Conservation (phyloP, 2,113 vertebrate genomes). For the Murina feae region DNA sequence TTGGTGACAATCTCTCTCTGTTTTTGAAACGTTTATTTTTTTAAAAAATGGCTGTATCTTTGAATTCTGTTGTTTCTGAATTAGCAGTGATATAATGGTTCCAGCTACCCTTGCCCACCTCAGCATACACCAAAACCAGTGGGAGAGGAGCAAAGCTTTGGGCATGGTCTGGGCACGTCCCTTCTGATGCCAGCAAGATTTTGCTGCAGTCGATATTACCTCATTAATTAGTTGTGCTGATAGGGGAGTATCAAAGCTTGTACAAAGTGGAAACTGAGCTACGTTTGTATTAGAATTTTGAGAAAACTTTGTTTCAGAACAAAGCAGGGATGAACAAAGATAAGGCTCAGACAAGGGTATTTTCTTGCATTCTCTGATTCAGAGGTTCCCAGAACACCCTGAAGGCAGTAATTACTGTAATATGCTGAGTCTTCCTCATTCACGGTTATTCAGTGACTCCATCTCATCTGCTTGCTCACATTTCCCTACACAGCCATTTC, state of each 20-base stretch:
- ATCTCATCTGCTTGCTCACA: background rate
- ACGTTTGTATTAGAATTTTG: background rate
- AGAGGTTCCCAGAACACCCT: background rate
- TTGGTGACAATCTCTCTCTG: background rate
- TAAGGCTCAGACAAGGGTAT: background rate
- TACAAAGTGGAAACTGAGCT: background rate
- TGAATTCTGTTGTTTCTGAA: background rate
- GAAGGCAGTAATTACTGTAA: background rate
- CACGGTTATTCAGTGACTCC: background rate
- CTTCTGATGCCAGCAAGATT: background rate
- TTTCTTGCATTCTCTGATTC: background rate
- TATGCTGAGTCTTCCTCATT: background rate
- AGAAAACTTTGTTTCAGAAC: background rate
- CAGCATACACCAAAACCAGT: background rate
- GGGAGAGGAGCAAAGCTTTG: background rate
- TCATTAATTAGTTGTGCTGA: background rate
- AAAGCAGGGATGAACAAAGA: background rate
- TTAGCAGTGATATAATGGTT: background rate
- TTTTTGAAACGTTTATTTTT: background rate
- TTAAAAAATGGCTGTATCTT: background rate
- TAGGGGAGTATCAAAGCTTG: background rate
- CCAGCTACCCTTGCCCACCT: background rate
- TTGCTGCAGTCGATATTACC: background rate
- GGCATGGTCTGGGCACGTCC: background rate
- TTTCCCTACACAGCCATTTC: background rate